phyloP scores from a whole-genome alignment of 2,888 invertebrate species.

The Strigamia maritima region DNA sequence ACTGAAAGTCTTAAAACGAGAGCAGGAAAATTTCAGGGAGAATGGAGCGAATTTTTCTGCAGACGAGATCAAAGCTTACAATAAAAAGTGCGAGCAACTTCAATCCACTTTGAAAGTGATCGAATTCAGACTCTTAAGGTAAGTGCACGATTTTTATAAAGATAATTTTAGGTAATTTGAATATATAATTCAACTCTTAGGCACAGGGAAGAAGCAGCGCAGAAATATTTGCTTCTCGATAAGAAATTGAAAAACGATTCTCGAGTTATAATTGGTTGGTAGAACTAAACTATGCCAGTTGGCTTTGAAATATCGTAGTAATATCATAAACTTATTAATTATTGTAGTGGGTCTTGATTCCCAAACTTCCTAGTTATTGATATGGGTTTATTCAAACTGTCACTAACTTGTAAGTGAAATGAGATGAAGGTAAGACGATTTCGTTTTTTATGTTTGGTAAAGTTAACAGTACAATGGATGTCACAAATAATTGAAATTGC shows the following conservation, averaged over 20 bases:
- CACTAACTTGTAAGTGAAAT: too few species aligned
- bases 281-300: not conserved
- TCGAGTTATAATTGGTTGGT: not conserved
- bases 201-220: constrained; percentile 10
- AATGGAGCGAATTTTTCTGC: not conserved
- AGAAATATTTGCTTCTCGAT: not conserved
- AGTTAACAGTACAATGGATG: too few species aligned
- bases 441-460: too few species aligned
- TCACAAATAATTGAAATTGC: too few species aligned
- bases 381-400: too few species aligned
- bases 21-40: not conserved
- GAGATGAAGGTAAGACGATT: too few species aligned
- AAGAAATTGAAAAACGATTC: constrained; percentile 16
- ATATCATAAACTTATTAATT: not conserved
- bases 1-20: not conserved
- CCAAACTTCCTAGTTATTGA: too few species aligned
- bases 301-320: too few species aligned
- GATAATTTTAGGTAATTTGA: not conserved
- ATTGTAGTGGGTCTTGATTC: not conserved
- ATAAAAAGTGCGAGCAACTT: not conserved
- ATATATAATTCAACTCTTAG: not conserved
- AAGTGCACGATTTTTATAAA: not conserved
- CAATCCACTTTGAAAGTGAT: not conserved
- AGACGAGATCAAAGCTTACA: not conserved
- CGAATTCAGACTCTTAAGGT: not conserved